Base-by-base conservation (phyloP, 2,888 invertebrate genomes). In the Apantesis nais region DNA sequence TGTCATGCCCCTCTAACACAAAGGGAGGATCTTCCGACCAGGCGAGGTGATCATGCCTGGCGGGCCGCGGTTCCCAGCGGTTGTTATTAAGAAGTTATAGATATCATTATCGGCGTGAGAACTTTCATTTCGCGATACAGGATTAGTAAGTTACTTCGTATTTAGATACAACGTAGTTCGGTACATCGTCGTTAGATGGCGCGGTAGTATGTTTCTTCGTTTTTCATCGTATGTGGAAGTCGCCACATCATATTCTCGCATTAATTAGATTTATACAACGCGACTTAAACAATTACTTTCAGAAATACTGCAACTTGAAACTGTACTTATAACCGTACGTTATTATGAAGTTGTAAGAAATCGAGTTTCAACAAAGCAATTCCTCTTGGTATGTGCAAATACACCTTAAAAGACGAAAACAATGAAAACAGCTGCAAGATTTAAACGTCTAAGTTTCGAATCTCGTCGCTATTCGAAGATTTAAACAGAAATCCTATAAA, bases 401-500 rank as follows among this genome's bases (percentile, higher is more conserved):
- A 63, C 19, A 25, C 22, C 37, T 48, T 8, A 58, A 58, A 29
- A 58, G 58, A 29, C 16, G 29, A 58, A 58, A 58, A 62, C 70
- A 55, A 66, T 68, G 62, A 63, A 75, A 75, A 63, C 61, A 72
- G 68, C 61, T 34, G 62, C 73, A 72, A 65, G 66, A 71, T 62
- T 58, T 67, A 29, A 8, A 73, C 70, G 63, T 65, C 62, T 52
- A 65, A 67, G 66, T 63, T 66, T 71, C 39, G 63, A 73, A 74
- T 66, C 68, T 62, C 66, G 29, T 44, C 39, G 34, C 66, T 76
- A 76, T 70, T 70, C 70, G 70, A 78, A 79, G 74, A 69, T 70
- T 71, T 66, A 73, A 68, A 75, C 72, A 48, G 70, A 69, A 74
- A 62, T 68, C 22, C 75, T 75, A 78, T 71, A 75, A 77, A 78